A percentile compares a stretch with the other conserved stretches of the same genome.
phyloP scores from a whole-genome alignment of 2,888 invertebrate species.

The Agrenia bidenticulata region DNA sequence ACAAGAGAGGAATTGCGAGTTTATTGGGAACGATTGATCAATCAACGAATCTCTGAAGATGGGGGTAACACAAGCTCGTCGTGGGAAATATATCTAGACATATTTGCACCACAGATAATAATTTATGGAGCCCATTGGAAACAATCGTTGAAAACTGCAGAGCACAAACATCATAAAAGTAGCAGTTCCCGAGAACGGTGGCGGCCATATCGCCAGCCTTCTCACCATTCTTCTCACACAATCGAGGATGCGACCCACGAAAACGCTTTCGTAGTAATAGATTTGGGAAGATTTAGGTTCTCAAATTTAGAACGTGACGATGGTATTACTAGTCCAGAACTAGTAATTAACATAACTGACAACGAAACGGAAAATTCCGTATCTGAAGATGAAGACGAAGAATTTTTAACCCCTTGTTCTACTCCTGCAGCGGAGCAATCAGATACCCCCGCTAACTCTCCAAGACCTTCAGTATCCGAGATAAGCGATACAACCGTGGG shows the following conservation, averaged over 20 bases:
- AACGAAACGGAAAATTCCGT: constrained; percentile 52
- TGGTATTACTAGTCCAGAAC: constrained; percentile 26
- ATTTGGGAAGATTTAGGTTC: constrained; percentile 82
- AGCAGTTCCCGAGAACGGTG: neutral
- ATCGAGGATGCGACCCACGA: neutral
- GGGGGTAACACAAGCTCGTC: constrained; percentile 38
- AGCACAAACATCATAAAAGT: neutral
- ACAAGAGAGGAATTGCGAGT: constrained; percentile 73
- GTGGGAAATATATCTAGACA: constrained; percentile 87
- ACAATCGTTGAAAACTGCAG: constrained; percentile 8
- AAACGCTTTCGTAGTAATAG: constrained; percentile 71
- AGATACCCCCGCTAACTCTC: constrained; percentile 33
- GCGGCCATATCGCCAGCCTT: neutral
- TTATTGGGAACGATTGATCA: constrained; percentile 66
- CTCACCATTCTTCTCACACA: neutral
- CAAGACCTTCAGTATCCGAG: constrained; percentile 33
- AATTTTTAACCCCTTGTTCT: constrained; percentile 81
- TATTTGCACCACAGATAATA: constrained; percentile 90
- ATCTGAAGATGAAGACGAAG: constrained; percentile 60
- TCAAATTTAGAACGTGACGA: constrained; percentile 50
- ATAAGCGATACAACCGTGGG: constrained; percentile 28
- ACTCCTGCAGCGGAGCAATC: constrained; percentile 69
- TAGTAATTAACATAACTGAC: constrained; percentile 56
- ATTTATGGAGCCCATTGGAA: constrained; percentile 62
- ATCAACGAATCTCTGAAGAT: constrained; percentile 20